These are phyloP conservation scores for Oreochromis tanganicae DNA, from an alignment of 2,113 vertebrate species.

Conservation along the genomic window DNA sequence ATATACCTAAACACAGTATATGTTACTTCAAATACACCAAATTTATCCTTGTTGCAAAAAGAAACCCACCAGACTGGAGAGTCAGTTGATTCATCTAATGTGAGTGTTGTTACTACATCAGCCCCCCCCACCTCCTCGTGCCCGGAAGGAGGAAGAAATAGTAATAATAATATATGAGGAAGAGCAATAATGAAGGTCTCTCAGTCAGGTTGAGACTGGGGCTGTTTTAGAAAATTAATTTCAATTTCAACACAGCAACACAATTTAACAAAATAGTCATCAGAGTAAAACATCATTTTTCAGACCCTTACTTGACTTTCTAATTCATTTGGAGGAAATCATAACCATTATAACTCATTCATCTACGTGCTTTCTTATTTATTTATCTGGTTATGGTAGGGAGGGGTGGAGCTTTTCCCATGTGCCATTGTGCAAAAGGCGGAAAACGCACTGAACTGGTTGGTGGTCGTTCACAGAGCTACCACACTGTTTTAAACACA, in stretches of 20 bases:
- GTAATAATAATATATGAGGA: not conserved
- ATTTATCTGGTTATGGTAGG: not conserved
- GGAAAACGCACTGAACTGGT: too few relatives aligned
- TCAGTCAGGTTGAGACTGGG: not conserved
- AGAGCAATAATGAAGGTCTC: not conserved
- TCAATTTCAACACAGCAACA: not conserved
- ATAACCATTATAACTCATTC: accelerated
- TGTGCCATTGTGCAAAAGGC: too few relatives aligned
- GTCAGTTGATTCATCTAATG: not conserved
- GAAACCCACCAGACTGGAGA: not conserved
- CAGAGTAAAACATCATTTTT: not conserved
- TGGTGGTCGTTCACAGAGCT: too few relatives aligned
- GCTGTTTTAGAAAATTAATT: not conserved
- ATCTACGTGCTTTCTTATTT: not conserved
- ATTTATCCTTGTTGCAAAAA: not conserved
- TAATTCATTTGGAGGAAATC: not conserved
- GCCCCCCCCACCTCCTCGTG: not conserved
- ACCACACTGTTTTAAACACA: not conserved
- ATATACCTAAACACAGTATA: not conserved
- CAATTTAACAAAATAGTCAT: not conserved
- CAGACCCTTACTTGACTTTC: not conserved
- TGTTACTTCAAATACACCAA: not conserved
- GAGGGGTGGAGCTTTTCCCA: too few relatives aligned
- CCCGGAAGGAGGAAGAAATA: not conserved
- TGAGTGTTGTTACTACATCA: not conserved